Evolutionary conservation across 2,113 vertebrate species (phyloP), one percentile per base, ranked within the genome.

Genomic region (Oreochromis tanganicae): DNA sequence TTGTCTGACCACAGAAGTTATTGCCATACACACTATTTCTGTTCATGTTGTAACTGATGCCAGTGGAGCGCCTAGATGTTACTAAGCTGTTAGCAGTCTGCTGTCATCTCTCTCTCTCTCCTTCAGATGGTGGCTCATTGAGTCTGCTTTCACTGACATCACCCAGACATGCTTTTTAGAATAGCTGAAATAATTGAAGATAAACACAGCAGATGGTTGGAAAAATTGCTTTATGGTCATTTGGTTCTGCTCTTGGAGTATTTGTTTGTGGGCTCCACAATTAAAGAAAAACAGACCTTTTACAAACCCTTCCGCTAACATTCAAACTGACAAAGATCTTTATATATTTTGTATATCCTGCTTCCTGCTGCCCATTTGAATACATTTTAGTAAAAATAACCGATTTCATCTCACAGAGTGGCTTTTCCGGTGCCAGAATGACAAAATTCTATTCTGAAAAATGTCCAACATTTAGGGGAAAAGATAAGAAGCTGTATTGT

Each of bases 41-140:
- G 87, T 90, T 91, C 52, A 29, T 91, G 90, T 89, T 89, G 91
- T 89, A 87, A 85, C 57, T 63, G 84, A 89, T 6, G 88, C 85
- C 71, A 73, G 71, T 80, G 79, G 48, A 57, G 50, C 2, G 59
- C 71, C 88, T 86, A 87, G 86, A 92, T 93, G 85, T 88, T 84
- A 81, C 88, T 91, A 85, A 93, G 84, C 66, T 91, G 91, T 92
- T 85, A 94, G 87, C 85, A 82, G 90, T 88, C 86, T 82, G 85
- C 92, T 85, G 87, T 92, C 90, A 91, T 90, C 87, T 85, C 56
- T 84, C 73, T 75, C 41, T 79, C 10, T 81, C 86, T 21, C 38
- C 68, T 81, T 83, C 79, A 80, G 63, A 80, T 52, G 12, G 68
- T 5, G 83, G 80, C 83, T 88, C 78, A 56, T 52, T 80, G 63